phyloP scores from a whole-genome alignment of 1,140 invertebrate species.

The Drosophila arizonae region DNA sequence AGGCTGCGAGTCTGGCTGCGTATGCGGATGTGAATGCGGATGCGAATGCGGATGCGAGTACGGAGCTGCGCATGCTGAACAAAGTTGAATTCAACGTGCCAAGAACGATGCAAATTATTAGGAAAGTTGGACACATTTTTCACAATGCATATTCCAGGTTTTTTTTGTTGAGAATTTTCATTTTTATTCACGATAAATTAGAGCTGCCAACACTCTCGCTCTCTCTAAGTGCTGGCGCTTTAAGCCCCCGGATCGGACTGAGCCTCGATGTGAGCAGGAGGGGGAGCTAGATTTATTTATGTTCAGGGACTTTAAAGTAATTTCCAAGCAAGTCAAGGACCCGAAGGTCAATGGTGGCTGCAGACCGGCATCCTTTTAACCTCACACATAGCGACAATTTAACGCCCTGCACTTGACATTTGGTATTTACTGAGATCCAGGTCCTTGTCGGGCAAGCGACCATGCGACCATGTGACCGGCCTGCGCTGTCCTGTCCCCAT shows the following conservation, averaged over 20 bases:
- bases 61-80: slow-evolving; percentile 4
- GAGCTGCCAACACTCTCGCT: slow-evolving; percentile 11
- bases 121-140: slow-evolving; percentile 74
- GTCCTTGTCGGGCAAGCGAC: slow-evolving; percentile 28
- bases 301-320: slow-evolving; percentile 39
- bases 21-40: not conserved
- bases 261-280: not conserved
- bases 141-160: slow-evolving; percentile 28
- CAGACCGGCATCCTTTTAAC: slow-evolving; percentile 16
- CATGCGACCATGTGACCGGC: not conserved
- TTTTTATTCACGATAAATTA: slow-evolving; percentile 55
- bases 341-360: slow-evolving; percentile 14
- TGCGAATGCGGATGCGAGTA: not conserved
- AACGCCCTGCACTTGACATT: slow-evolving; percentile 75
- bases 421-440: slow-evolving; percentile 48
- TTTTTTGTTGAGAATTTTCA: slow-evolving; percentile 52
- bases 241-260: not conserved
- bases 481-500: slow-evolving; percentile 42
- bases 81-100: slow-evolving; percentile 57
- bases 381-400: slow-evolving; percentile 66
- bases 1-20: not conserved
- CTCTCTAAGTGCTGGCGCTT: slow-evolving; percentile 11
- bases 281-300: slow-evolving; percentile 38
- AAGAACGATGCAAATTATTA: slow-evolving; percentile 80
- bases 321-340: slow-evolving; percentile 16